phyloP scores from a whole-genome alignment of 1,140 invertebrate genomes.

The Mercenaria mercenaria region DNA sequence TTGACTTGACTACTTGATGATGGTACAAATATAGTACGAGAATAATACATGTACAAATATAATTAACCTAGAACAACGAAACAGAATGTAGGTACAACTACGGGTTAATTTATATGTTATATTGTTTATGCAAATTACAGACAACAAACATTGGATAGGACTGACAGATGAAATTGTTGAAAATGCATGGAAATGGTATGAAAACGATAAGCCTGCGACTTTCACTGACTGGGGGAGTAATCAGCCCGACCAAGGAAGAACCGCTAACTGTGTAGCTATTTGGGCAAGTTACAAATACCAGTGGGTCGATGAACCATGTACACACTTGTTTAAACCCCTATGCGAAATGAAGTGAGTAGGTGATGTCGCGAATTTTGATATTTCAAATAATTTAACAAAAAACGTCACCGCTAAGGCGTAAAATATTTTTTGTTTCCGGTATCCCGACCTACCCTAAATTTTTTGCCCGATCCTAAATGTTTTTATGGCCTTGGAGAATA shows the following conservation, averaged over 20 bases:
- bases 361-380: not conserved
- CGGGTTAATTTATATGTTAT: no score
- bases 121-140: not conserved
- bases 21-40: no score
- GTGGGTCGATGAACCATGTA: slow-evolving; percentile 42
- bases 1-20: no score
- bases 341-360: slow-evolving; percentile 30
- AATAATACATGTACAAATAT: no score
- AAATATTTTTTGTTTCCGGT: no score
- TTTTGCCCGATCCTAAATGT: no score
- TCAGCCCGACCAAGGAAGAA: not conserved
- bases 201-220: not conserved
- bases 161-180: slow-evolving; percentile 17
- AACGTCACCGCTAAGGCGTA: no score
- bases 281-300: not conserved
- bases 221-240: slow-evolving; percentile 19
- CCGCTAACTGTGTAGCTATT: slow-evolving; percentile 8
- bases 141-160: slow-evolving; percentile 40
- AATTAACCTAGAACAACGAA: no score
- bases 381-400: no score
- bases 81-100: no score
- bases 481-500: no score
- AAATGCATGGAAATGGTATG: slow-evolving; percentile 27
- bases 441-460: no score
- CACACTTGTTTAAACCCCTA: not conserved